These are phyloP conservation scores for Labeo catla DNA, from an alignment of 2,113 vertebrate genomes.

Conservation along the genomic window DNA sequence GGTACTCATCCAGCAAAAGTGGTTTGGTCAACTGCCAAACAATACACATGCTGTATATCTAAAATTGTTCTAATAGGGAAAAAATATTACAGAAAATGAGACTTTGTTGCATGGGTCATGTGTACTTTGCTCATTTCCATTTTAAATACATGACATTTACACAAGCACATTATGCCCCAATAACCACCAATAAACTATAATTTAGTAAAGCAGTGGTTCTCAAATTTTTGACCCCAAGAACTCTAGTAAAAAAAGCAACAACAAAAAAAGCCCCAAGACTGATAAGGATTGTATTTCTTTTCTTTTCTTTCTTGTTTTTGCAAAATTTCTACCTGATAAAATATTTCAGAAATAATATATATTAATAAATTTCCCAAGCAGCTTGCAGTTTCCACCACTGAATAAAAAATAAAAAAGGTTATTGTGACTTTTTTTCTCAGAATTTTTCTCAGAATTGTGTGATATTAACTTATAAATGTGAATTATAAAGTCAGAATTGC, in stretches of 20 bases:
- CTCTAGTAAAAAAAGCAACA: too few species aligned
- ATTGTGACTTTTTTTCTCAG: too few species aligned
- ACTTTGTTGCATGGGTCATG: not conserved
- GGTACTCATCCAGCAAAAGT: conserved; percentile 16
- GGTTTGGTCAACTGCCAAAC: not conserved
- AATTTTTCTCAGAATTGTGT: too few species aligned
- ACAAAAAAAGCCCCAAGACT: too few species aligned
- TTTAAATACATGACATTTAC: not conserved
- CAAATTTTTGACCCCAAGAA: too few species aligned
- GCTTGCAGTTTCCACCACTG: not conserved
- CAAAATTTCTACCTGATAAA: too few species aligned
- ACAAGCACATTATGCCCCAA: not conserved
- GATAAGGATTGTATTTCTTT: not conserved
- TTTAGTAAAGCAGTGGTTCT: not conserved
- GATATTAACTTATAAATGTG: too few species aligned
- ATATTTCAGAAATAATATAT: too few species aligned
- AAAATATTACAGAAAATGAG: not conserved
- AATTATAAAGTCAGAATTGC: too few species aligned
- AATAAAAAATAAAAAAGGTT: too few species aligned
- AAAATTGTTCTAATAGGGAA: not conserved
- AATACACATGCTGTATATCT: not conserved
- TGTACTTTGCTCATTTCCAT: not conserved
- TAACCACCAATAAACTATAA: not conserved
- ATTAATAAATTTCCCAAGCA: not conserved
- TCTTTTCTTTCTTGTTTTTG: too few species aligned